Base-by-base conservation (phyloP, 2,797 vertebrate genomes). In the Hydrocynus forskahlii region DNA sequence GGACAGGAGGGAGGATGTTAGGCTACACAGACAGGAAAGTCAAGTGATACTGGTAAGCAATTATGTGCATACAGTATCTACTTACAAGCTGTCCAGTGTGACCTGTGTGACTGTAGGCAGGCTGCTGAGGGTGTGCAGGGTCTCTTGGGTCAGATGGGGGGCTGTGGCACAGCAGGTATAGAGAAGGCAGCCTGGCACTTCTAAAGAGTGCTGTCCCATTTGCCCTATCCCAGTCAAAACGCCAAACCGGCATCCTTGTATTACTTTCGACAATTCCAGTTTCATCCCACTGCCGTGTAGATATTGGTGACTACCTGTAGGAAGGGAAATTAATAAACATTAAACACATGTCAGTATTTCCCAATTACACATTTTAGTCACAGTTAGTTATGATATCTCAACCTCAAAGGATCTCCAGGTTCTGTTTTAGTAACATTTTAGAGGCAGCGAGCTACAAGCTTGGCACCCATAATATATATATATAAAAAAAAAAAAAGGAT, bases 71-170 rank as follows among this genome's bases (percentile, higher is more conserved):
- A 54, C 0, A 77, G 38, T 0, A 57, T 35, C 4, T 13, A 23
- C 97, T 98, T 93, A 99, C 97, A 98, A 38, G 0, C 94, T 83
- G 43, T 95, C 91, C 67, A 99, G 87, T 0, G 95, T 91, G 75
- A 99, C 85, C 86, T 98, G 97, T 3, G 93, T 93, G 89, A 97
- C 94, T 17, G 91, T 82, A 43, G 98, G 96, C 43, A 98, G 87
- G 12, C 87, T 90, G 17, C 84, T 88, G 43, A 98, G 86, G 0
- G 87, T 94, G 78, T 88, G 88, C 76, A 99, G 93, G 0, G 95
- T 96, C 72, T 98, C 96, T 79, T 92, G 94, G 40, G 96, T 97
- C 38, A 99, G 96, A 87, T 98, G 97, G 0, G 98, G 98, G 7
- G 96, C 95, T 0, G 95, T 93, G 21, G 96, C 97, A 4, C 93